Conservation (phyloP, 2,888 invertebrate genomes). For the Icerya purchasi region DNA sequence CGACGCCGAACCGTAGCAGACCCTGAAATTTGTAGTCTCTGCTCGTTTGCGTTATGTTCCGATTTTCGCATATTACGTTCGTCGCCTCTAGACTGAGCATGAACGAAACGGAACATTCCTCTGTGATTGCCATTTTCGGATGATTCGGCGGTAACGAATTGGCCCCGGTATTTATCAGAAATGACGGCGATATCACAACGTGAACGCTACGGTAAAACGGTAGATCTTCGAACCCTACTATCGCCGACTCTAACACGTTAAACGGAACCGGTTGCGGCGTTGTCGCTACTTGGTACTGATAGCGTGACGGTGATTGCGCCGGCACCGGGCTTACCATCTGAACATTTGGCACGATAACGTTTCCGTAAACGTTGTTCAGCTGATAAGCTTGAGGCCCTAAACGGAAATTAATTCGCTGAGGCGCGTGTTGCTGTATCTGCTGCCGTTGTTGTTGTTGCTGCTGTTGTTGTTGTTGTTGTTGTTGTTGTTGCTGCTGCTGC, state of each 20-base stretch:
- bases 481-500: no score
- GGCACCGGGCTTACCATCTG: no score
- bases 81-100: not conserved
- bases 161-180: conserved; percentile 28
- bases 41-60: not conserved
- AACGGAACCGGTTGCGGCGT: not conserved
- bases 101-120: not conserved
- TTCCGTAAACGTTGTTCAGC: no score
- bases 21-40: not conserved
- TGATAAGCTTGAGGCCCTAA: no score
- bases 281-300: not conserved
- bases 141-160: not conserved
- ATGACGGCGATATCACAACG: conserved; percentile 74
- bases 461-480: no score
- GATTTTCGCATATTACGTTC: not conserved
- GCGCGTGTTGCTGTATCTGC: no score
- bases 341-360: no score
- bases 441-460: no score
- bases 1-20: not conserved
- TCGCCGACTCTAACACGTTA: conserved; percentile 32
- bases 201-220: conserved; percentile 81
- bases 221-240: conserved; percentile 73
- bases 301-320: not conserved
- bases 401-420: no score
- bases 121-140: not conserved